Percentiles rank a stretch among this genome's conserved stretches.
Evolutionary conservation across 2,797 vertebrate species (phyloP).

Genomic region (Lagorchestes hirsutus): DNA sequence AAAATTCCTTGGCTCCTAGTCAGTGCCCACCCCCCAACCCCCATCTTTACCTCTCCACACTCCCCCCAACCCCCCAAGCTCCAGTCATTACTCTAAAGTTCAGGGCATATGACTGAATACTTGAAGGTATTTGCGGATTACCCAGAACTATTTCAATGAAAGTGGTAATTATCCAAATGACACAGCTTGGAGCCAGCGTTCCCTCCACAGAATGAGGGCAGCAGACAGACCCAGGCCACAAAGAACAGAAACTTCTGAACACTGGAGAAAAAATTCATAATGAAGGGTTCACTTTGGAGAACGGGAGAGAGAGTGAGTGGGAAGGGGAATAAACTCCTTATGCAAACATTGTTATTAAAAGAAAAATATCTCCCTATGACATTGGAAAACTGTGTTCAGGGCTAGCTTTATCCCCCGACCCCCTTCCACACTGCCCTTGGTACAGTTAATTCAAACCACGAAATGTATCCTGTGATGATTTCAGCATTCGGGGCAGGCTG

Average conservation of each 20-base stretch:
- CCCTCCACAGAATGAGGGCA: slow-evolving; percentile 80
- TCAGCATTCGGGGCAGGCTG: slow-evolving; percentile 58
- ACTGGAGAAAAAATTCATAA: slow-evolving; percentile 72
- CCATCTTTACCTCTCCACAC: neutral
- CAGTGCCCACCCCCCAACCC: neutral
- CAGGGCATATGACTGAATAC: slow-evolving; percentile 72
- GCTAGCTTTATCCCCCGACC: slow-evolving; percentile 53
- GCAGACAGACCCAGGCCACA: slow-evolving; percentile 77
- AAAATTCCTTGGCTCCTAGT: neutral
- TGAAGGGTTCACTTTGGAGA: slow-evolving; percentile 77
- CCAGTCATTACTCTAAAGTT: slow-evolving; percentile 51
- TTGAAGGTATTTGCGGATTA: slow-evolving; percentile 80
- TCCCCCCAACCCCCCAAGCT: neutral
- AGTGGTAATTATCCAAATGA: slow-evolving; percentile 75
- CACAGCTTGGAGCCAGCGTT: slow-evolving; percentile 73
- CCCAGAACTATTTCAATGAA: slow-evolving; percentile 73
- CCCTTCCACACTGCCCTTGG: slow-evolving; percentile 65
- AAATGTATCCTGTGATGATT: slow-evolving; percentile 68
- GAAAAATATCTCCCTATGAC: slow-evolving; percentile 80
- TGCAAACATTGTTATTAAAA: slow-evolving; percentile 77
- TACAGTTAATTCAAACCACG: slow-evolving; percentile 79
- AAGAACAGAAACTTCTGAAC: slow-evolving; percentile 58
- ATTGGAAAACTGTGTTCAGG: slow-evolving; percentile 68
- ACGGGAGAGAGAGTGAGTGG: neutral
- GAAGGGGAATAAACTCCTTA: slow-evolving; percentile 67